Percentiles rank a stretch among this genome's conserved stretches.
Evolutionary conservation across 2,888 invertebrate genomes (phyloP).

Genomic region (Drosophila lutescens): DNA sequence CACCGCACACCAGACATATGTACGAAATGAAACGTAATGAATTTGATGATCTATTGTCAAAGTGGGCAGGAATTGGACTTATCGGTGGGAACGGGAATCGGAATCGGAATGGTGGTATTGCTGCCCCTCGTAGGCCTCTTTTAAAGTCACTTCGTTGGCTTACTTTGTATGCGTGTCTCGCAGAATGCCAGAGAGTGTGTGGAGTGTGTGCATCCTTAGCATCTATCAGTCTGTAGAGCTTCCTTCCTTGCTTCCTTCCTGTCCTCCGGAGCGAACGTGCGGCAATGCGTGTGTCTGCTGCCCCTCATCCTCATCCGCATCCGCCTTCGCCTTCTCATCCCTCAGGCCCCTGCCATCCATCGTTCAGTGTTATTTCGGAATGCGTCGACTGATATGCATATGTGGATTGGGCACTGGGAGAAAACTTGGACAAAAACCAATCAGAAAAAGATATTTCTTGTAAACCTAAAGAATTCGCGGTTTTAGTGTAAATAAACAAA

Average conservation of each 20-base stretch:
- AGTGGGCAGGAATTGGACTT: conserved; percentile 43
- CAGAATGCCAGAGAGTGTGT: conserved; percentile 34
- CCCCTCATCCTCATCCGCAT: background rate
- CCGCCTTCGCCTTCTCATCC: no score
- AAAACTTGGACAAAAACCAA: background rate
- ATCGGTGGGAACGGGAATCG: background rate
- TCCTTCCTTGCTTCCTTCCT: conserved; percentile 71
- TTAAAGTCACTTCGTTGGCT: conserved; percentile 73
- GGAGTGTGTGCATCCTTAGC: conserved; percentile 66
- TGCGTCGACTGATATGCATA: conserved; percentile 77
- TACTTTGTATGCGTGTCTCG: conserved; percentile 75
- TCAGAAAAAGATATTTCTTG: no score
- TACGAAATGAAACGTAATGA: conserved; percentile 81
- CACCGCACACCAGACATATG: conserved; percentile 62
- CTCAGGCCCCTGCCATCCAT: conserved; percentile 10
- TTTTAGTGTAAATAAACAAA: no score
- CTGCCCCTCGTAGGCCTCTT: conserved; percentile 45
- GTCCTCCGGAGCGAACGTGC: conserved; percentile 60
- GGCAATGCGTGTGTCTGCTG: conserved; percentile 62
- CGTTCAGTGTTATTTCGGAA: conserved; percentile 69
- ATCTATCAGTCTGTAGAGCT: conserved; percentile 78
- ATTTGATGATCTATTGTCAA: conserved; percentile 84
- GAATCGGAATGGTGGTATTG: background rate
- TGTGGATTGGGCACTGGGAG: conserved; percentile 47
- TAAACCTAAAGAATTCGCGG: no score